phyloP scores from a whole-genome alignment of 1,140 invertebrate genomes.

The Drosophila ironensis region DNA sequence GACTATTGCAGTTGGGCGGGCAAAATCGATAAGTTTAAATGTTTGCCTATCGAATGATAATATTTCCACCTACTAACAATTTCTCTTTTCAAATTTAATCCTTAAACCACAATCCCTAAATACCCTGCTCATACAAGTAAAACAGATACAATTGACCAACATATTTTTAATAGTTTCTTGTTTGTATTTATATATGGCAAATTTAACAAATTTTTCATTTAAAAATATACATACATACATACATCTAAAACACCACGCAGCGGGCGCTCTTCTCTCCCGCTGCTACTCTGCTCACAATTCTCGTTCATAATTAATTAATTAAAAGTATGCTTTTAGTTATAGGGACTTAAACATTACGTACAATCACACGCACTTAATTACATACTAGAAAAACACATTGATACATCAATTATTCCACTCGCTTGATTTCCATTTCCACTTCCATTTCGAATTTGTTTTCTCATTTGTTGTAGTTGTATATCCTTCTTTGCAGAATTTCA shows the following conservation, averaged over 20 bases:
- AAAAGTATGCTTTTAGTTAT: slow-evolving; percentile 46
- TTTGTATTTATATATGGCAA: slow-evolving; percentile 73
- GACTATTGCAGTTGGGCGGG: not conserved
- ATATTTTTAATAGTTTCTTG: slow-evolving; percentile 13
- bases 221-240: slow-evolving; percentile 69
- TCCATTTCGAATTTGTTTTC: not conserved
- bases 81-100: too few relatives aligned
- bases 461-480: too few relatives aligned
- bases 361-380: slow-evolving; percentile 75
- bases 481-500: too few relatives aligned
- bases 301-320: slow-evolving; percentile 49
- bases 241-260: slow-evolving; percentile 60
- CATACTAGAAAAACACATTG: slow-evolving; percentile 64
- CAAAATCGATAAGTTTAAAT: not conserved
- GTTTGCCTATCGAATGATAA: too few relatives aligned
- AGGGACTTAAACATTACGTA: slow-evolving; percentile 61
- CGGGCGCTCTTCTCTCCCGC: slow-evolving; percentile 14
- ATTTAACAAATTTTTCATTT: slow-evolving; percentile 76
- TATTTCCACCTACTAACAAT: too few relatives aligned
- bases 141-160: not conserved
- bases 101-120: too few relatives aligned
- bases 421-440: too few relatives aligned
- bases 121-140: too few relatives aligned
- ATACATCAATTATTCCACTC: slow-evolving; percentile 31
- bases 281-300: slow-evolving; percentile 27